phyloP scores from a whole-genome alignment of 2,888 invertebrate species.

The Amiota communis region DNA sequence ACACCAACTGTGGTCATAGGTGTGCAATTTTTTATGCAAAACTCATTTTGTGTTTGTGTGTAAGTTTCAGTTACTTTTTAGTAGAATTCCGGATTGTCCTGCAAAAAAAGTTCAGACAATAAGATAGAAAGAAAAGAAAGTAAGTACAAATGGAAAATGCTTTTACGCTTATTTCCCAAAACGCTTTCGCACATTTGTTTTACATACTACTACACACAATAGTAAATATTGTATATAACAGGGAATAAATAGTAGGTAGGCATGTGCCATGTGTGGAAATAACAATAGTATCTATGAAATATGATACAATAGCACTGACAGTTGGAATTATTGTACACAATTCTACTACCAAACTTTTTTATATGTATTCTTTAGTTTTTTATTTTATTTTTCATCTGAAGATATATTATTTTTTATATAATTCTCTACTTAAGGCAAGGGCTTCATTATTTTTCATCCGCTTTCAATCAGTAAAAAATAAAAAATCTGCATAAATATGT shows the following conservation, averaged over 20 bases:
- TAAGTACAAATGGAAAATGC: conserved; percentile 16
- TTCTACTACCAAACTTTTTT: too few species aligned
- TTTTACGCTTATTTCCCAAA: conserved; percentile 30
- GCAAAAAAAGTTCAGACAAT: conserved; percentile 5
- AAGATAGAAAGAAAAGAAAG: conserved; percentile 2
- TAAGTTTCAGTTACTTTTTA: not conserved
- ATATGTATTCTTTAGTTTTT: too few species aligned
- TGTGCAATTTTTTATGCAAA: conserved; percentile 27
- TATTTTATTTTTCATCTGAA: too few species aligned
- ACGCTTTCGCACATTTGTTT: conserved; percentile 25
- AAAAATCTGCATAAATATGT: not conserved
- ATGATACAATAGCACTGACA: too few species aligned
- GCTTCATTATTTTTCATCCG: not conserved
- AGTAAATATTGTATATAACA: too few species aligned
- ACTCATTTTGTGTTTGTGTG: conserved; percentile 13
- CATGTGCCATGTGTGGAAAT: too few species aligned
- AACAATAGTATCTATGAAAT: too few species aligned
- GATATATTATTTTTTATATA: too few species aligned
- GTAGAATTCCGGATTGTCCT: not conserved
- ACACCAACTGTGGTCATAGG: conserved; percentile 17
- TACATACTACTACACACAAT: too few species aligned
- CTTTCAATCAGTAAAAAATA: conserved; percentile 16
- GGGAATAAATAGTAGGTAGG: too few species aligned
- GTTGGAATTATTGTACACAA: too few species aligned
- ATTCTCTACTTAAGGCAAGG: too few species aligned